phyloP scores from a whole-genome alignment of 2,797 vertebrate species.

The Sebastes diploproa region DNA sequence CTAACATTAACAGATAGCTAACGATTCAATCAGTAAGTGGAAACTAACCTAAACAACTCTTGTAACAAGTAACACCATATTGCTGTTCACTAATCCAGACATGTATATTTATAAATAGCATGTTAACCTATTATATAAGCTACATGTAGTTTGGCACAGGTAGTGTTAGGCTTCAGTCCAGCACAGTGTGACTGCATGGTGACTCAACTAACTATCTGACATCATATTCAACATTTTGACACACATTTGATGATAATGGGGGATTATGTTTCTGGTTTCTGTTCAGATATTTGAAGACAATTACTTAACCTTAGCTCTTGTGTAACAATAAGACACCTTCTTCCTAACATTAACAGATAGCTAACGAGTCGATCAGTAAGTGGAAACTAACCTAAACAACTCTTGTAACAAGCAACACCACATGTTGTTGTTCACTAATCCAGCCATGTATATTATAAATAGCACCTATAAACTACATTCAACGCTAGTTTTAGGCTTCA shows the following conservation, averaged over 20 bases:
- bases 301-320: background rate
- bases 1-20: background rate
- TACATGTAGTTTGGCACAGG: background rate
- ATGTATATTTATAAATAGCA: background rate
- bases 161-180: background rate
- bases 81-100: background rate
- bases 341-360: background rate
- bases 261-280: background rate
- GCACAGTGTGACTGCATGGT: background rate
- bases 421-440: background rate
- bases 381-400: background rate
- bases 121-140: background rate
- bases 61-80: background rate
- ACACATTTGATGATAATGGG: background rate
- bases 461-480: background rate
- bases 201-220: slow-evolving; percentile 16
- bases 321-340: background rate
- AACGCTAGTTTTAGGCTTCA: background rate
- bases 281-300: background rate
- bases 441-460: background rate
- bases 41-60: background rate
- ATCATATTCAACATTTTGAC: background rate
- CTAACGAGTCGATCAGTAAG: accelerated
- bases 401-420: background rate
- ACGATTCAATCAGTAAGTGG: background rate